phyloP scores from a whole-genome alignment of 2,797 vertebrate genomes.

The Hyperoplus lanceolatus region DNA sequence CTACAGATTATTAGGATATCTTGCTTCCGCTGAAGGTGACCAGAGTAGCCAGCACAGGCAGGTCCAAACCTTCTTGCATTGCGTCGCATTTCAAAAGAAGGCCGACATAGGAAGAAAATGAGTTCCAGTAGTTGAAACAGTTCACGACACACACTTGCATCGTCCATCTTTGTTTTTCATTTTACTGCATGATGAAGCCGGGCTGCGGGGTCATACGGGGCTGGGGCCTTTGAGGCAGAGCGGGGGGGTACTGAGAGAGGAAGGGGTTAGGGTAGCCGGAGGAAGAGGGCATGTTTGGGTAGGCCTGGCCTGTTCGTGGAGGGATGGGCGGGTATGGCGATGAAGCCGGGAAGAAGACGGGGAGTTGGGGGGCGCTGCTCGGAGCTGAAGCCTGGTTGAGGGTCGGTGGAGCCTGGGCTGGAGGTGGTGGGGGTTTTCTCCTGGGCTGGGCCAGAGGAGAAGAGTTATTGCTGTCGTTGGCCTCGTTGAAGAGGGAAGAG shows the following conservation, averaged over 20 bases:
- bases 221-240: conserved; percentile 90
- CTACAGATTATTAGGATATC: conserved; percentile 44
- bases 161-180: conserved; percentile 29
- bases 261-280: conserved; percentile 86
- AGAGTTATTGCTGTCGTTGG: conserved; percentile 35
- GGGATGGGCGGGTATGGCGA: conserved; percentile 92
- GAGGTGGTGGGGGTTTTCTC: conserved; percentile 90
- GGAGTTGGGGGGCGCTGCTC: conserved; percentile 66
- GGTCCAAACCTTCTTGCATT: conserved; percentile 40
- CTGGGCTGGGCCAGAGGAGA: conserved; percentile 86
- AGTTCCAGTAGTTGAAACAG: conserved; percentile 60
- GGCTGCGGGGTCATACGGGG: conserved; percentile 90
- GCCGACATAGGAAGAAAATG: conserved; percentile 51
- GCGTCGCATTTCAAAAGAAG: conserved; percentile 53
- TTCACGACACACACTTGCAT: conserved; percentile 41
- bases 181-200: conserved; percentile 96
- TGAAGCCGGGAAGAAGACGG: conserved; percentile 78
- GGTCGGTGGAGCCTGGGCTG: conserved; percentile 85
- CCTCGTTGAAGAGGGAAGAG: conserved; percentile 68
- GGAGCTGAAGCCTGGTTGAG: conserved; percentile 70
- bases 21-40: conserved; percentile 57
- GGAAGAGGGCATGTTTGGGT: conserved; percentile 75
- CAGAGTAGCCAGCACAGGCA: conserved; percentile 53
- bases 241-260: conserved; percentile 88
- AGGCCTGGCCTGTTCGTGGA: conserved; percentile 87